phyloP scores from a whole-genome alignment of 2,797 vertebrate species.

The Gallinago solitaria region DNA sequence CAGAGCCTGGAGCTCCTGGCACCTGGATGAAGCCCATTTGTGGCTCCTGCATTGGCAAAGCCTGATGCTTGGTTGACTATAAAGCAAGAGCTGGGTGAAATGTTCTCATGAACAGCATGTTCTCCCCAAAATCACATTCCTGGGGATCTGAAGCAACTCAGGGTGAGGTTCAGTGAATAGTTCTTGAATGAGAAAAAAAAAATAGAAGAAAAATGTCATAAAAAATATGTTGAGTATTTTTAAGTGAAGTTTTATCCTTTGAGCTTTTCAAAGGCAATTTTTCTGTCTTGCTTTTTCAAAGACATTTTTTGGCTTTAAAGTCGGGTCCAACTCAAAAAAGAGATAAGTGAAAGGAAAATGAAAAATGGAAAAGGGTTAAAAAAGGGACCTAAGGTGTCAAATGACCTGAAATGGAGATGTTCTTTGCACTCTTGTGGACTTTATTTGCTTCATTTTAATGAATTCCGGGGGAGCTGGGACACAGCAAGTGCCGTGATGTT shows the following conservation, averaged over 20 bases:
- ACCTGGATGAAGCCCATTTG: rapidly evolving
- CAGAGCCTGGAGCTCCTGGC: not conserved
- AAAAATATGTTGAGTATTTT: not conserved
- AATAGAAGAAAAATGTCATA: not conserved
- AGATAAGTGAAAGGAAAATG: not conserved
- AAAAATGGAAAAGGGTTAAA: not conserved
- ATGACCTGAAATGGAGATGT: not conserved
- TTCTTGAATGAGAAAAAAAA: not conserved
- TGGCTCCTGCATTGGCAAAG: not conserved
- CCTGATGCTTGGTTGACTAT: not conserved
- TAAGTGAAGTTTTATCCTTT: not conserved
- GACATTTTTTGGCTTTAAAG: not conserved
- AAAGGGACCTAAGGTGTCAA: not conserved
- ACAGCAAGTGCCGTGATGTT: not conserved
- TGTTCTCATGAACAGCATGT: not conserved
- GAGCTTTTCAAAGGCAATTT: not conserved
- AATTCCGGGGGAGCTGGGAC: not conserved
- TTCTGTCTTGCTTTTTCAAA: not conserved
- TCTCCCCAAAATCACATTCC: not conserved
- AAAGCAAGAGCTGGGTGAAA: not conserved
- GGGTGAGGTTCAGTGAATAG: not conserved
- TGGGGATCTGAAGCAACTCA: not conserved
- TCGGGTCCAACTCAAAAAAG: not conserved
- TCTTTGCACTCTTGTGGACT: not conserved
- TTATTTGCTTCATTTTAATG: not conserved